Percentiles rank a stretch among this genome's conserved stretches.
Evolutionary conservation across 1,140 invertebrate genomes (phyloP).

Genomic region (Caenorhabditis briggsae): DNA sequence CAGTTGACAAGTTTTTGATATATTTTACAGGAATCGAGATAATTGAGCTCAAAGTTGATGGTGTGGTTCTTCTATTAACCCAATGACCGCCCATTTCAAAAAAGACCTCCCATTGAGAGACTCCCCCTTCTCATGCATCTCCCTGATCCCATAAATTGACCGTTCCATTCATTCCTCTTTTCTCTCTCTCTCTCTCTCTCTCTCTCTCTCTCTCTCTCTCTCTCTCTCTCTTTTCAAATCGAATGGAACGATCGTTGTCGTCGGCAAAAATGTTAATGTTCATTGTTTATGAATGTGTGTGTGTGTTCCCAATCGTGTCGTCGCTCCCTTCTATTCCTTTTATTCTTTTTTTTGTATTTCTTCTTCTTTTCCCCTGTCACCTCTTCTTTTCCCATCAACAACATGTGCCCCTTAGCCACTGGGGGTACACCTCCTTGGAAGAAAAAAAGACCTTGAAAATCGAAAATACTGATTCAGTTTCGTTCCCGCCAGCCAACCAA

Average conservation of each 20-base stretch:
- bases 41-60: too few species aligned
- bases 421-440: slow-evolving; percentile 3
- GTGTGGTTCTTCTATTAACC: neutral
- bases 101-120: neutral
- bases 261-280: slow-evolving; percentile 49
- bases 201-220: neutral
- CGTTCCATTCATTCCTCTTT: neutral
- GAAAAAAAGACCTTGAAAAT: slow-evolving; percentile 48
- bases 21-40: too few species aligned
- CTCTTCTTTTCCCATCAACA: neutral
- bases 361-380: neutral
- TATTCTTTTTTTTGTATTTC: neutral
- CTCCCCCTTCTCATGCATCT: neutral
- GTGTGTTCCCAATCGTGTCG: too few species aligned
- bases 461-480: neutral
- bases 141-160: neutral
- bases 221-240: neutral
- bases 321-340: neutral
- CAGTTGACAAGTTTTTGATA: too few species aligned
- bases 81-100: neutral
- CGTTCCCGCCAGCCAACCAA: slow-evolving; percentile 4
- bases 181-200: neutral
- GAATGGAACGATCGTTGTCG: neutral
- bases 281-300: slow-evolving; percentile 51
- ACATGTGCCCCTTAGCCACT: neutral